Percentiles rank a stretch among this genome's conserved stretches.
Conservation (phyloP, 2,797 vertebrate genomes). For the Poeciliopsis paucimaculata region DNA sequence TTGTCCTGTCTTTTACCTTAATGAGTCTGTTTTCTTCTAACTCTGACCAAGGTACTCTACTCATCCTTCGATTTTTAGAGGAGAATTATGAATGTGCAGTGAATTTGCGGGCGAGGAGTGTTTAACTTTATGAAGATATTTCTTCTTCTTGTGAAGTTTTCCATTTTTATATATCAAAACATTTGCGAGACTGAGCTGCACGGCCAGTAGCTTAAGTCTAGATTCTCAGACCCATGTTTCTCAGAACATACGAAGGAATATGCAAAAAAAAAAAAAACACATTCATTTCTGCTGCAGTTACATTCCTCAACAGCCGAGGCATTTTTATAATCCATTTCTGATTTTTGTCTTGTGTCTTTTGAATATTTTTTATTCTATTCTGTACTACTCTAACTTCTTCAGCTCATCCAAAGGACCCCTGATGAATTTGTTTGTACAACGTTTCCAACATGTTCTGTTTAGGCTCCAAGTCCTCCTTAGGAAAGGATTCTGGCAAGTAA, state of each 20-base stretch:
- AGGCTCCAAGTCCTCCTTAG: not conserved
- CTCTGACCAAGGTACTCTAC: slow-evolving; percentile 16
- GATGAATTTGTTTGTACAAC: not conserved
- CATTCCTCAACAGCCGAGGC: no score
- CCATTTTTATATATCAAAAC: not conserved
- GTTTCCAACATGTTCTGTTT: not conserved
- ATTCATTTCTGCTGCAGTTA: no score
- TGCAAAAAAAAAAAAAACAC: no score
- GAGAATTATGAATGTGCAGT: slow-evolving; percentile 3
- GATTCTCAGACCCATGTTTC: not conserved
- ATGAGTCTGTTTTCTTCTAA: not conserved
- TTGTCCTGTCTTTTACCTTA: slow-evolving; percentile 3
- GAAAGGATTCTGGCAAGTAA: not conserved
- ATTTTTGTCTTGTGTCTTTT: no score
- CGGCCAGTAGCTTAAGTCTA: not conserved
- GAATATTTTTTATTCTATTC: no score
- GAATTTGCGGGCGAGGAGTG: not conserved
- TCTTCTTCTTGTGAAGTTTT: not conserved
- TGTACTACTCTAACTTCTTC: not conserved
- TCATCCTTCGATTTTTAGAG: slow-evolving; percentile 16
- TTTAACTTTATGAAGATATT: not conserved
- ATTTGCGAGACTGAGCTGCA: not conserved
- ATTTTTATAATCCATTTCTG: no score
- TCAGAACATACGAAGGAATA: no score
- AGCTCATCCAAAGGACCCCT: not conserved